Base-by-base conservation (phyloP, 2,113 vertebrate species). In the Pipra filicauda region DNA sequence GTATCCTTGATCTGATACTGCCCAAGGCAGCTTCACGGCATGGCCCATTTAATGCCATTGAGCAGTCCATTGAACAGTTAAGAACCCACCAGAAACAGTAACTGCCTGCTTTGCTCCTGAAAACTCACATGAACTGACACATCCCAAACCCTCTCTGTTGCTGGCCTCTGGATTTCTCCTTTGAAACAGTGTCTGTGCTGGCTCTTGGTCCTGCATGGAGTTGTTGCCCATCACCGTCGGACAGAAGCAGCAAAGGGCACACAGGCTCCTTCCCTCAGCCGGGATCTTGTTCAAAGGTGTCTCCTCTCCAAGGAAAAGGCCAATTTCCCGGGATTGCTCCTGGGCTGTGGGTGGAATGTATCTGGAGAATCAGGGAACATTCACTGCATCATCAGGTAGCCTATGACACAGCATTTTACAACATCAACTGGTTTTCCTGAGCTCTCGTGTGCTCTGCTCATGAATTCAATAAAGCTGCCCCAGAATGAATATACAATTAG, bases 31-130 rank as follows among this genome's bases (percentile, higher is more conserved):
- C 95, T 96, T 97, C 93, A 93, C 0, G 2, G 39, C 31, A 94
- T 80, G 85, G 93, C 82, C 96, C 96, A 91, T 97, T 97, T 95
- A 92, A 95, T 96, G 91, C 61, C 85, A 81, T 90, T 96, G 95
- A 96, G 82, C 90, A 88, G 79, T 37, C 79, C 72, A 84, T 77
- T 94, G 95, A 94, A 95, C 93, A 83, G 80, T 37, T 70, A 88
- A 94, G 79, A 94, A 88, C 82, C 85, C 92, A 91, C 88, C 96
- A 96, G 93, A 74, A 96, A 88, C 73, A 79, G 88, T 85, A 95
- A 23, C 69, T 41, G 72, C 33, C 62, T 91, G 64, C 49, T 88
- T 87, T 75, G 41, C 77, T 92, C 52, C 71, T 48, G n/a, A 79
- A 23, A 62, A 58, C 19, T 39, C 80, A 12, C 65, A 37, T 3